Conservation (phyloP, 2,113 vertebrate species). For the Dasyurus viverrinus region DNA sequence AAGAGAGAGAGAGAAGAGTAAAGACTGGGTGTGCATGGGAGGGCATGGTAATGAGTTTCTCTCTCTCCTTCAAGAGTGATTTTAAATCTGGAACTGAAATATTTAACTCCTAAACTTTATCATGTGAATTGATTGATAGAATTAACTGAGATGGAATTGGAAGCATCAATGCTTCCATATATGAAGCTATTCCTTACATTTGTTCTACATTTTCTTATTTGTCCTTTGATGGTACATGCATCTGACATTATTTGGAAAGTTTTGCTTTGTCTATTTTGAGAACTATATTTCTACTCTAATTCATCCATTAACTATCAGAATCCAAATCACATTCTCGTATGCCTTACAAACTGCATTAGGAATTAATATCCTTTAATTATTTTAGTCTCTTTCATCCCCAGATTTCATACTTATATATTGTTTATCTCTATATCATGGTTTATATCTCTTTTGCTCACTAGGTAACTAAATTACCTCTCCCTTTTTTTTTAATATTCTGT, state of each 20-base stretch:
- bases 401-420: background rate
- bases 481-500: background rate
- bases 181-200: background rate
- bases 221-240: background rate
- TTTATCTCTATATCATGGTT: background rate
- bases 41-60: background rate
- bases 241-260: background rate
- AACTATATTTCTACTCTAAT: background rate
- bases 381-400: background rate
- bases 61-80: background rate
- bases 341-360: background rate
- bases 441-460: conserved; percentile 10
- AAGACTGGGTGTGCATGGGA: too few species aligned
- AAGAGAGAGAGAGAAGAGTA: background rate
- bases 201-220: background rate
- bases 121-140: background rate
- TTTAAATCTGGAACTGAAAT: background rate
- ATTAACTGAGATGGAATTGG: background rate
- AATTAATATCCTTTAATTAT: background rate
- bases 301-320: background rate
- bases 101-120: background rate
- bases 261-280: background rate
- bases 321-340: background rate
- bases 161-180: background rate
- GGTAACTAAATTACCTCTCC: background rate